Evolutionary conservation across 2,888 invertebrate genomes (phyloP), one percentile per base, ranked within the genome.

Genomic region (Atethmia centrago): DNA sequence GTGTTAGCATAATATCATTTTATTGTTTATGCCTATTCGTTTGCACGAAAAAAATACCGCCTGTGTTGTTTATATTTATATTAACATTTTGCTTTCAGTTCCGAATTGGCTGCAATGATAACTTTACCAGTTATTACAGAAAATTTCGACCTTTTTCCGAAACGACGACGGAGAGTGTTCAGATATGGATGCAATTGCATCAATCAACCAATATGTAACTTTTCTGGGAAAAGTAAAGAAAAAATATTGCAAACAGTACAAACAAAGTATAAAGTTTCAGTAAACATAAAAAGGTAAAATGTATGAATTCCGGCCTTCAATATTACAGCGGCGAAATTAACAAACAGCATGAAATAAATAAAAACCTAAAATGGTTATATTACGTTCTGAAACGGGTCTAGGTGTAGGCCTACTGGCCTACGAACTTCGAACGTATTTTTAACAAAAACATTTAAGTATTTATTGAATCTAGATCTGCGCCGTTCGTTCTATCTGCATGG

Each of bases 361-460:
- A 72, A 25, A 58, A 74, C 3, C n/a, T 21, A 49, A 47, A 40
- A 62, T 31, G 3, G 72, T 36, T 36, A n/a, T 47, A 73, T 61
- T 36, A 74, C n/a, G n/a, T 62, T 72, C 14, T 31, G 16, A 47
- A 71, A 31, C 21, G 8, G 21, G 19, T 28, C 25, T 40, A 16
- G 16, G 2, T 9, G 25, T 53, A 3, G 21, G 14, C 47, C 19
- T 28, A 28, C 19, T 55, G 1, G 45, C 21, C 10, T 8, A 36
- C 28, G 21, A 36, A 59, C 40, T n/a, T 36, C 9, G 2, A 36
- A 36, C 1, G 25, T 25, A 21, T 36, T 25, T 55, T 21, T 16
- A 36, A 36, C 36, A 67, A 55, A 47, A 40, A 67, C 16, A 21
- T 45, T 21, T 3, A 31, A 31, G 7, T 49, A 16, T 62, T 28